Percentiles rank a stretch among this genome's conserved stretches.
These are phyloP conservation scores for Steinernema scapterisci DNA, from an alignment of 2,888 invertebrate species.

Conservation along the genomic window DNA sequence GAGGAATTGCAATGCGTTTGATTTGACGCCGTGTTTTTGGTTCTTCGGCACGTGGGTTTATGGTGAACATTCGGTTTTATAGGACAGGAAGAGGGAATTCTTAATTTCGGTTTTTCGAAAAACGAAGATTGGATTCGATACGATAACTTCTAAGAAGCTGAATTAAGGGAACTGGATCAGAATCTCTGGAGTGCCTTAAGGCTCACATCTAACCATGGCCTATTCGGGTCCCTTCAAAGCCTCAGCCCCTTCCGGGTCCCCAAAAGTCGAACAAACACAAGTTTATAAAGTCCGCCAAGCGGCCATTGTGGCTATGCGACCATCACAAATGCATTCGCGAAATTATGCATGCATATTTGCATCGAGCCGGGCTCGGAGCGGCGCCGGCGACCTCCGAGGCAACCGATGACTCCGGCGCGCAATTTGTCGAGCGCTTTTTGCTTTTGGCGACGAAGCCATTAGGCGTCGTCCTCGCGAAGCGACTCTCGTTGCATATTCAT, in stretches of 20 bases:
- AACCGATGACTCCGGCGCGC: not conserved
- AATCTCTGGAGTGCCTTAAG: too few relatives aligned
- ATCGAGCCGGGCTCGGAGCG: constrained; percentile 1
- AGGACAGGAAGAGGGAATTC: too few relatives aligned
- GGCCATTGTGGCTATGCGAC: not conserved
- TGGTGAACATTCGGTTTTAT: not conserved
- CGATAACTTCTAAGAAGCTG: not conserved
- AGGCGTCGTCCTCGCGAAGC: not conserved
- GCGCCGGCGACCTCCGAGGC: constrained; percentile 4
- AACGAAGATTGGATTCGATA: too few relatives aligned
- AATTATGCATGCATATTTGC: constrained; percentile 33
- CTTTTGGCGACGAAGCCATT: not conserved
- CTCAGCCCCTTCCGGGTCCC: too few relatives aligned
- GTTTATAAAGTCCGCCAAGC: not conserved
- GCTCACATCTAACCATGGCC: too few relatives aligned
- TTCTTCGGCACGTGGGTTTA: not conserved
- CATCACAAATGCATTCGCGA: constrained; percentile 22
- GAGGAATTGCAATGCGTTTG: not conserved
- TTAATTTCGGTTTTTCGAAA: too few relatives aligned
- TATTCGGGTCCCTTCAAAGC: too few relatives aligned
- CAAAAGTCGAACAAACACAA: not conserved
- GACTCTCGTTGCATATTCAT: constrained; percentile 16
- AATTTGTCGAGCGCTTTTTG: not conserved
- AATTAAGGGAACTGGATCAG: not conserved
- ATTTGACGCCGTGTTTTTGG: not conserved